phyloP scores from a whole-genome alignment of 2,888 invertebrate species.

The Frankliniella fusca region DNA sequence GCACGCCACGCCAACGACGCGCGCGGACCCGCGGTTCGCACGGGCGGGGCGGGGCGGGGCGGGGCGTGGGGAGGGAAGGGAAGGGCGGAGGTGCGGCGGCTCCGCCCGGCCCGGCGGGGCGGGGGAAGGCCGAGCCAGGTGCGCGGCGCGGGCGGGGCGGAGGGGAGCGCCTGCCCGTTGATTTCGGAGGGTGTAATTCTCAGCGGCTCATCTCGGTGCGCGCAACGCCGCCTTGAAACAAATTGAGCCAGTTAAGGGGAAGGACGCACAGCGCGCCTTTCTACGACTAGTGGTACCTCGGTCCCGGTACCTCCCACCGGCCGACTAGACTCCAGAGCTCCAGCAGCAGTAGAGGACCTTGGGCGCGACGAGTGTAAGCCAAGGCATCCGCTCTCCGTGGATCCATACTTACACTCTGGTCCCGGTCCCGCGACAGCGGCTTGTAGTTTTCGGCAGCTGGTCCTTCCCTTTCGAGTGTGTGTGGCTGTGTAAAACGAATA shows the following conservation, averaged over 20 bases:
- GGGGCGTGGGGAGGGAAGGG: background rate
- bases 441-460: too few species aligned
- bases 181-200: background rate
- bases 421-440: too few species aligned
- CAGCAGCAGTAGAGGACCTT: too few species aligned
- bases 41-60: background rate
- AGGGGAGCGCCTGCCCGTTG: background rate
- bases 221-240: background rate
- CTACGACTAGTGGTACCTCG: background rate
- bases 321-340: too few species aligned
- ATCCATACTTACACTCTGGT: too few species aligned
- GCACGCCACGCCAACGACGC: too few species aligned
- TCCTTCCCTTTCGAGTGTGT: too few species aligned
- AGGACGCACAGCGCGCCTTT: background rate
- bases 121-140: background rate
- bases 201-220: background rate
- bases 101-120: background rate
- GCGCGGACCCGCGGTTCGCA: background rate
- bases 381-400: too few species aligned
- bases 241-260: background rate
- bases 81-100: background rate
- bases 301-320: background rate
- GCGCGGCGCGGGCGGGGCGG: background rate
- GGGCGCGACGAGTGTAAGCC: too few species aligned
- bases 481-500: too few species aligned